Conservation (phyloP, 2,113 vertebrate genomes). For the Melanostigma gelatinosum region DNA sequence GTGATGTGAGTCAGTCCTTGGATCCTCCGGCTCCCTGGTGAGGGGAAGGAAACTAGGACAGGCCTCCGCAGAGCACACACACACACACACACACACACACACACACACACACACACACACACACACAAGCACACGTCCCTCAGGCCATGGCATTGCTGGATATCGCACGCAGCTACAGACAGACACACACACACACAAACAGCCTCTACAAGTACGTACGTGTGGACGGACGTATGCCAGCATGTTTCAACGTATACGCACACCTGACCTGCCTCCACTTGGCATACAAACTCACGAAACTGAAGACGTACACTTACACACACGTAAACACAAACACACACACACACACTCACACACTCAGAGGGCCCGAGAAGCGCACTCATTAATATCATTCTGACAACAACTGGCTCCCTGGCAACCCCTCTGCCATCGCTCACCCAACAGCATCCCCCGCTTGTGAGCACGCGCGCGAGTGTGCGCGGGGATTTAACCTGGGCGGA, state of each 20-base stretch:
- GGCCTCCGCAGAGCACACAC: constrained; percentile 82
- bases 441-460: constrained; percentile 64
- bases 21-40: constrained; percentile 84
- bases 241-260: not conserved
- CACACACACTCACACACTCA: constrained; percentile 37
- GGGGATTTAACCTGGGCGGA: constrained; percentile 86
- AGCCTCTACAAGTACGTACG: constrained; percentile 35
- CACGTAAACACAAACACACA: constrained; percentile 21
- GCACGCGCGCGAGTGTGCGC: constrained; percentile 67
- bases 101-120: constrained; percentile 56
- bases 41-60: constrained; percentile 85
- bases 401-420: constrained; percentile 83
- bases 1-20: constrained; percentile 87
- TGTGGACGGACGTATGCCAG: constrained; percentile 43
- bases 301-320: constrained; percentile 17
- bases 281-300: constrained; percentile 33
- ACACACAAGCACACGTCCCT: constrained; percentile 68
- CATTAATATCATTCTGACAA: constrained; percentile 88
- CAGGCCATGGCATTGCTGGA: constrained; percentile 78
- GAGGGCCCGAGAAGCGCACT: constrained; percentile 73
- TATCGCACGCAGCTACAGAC: constrained; percentile 67
- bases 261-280: constrained; percentile 28
- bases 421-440: constrained; percentile 82
- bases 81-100: constrained; percentile 53
- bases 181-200: constrained; percentile 61